These are phyloP conservation scores for Trissolcus basalis DNA, from an alignment of 1,140 invertebrate genomes.

Conservation along the genomic window DNA sequence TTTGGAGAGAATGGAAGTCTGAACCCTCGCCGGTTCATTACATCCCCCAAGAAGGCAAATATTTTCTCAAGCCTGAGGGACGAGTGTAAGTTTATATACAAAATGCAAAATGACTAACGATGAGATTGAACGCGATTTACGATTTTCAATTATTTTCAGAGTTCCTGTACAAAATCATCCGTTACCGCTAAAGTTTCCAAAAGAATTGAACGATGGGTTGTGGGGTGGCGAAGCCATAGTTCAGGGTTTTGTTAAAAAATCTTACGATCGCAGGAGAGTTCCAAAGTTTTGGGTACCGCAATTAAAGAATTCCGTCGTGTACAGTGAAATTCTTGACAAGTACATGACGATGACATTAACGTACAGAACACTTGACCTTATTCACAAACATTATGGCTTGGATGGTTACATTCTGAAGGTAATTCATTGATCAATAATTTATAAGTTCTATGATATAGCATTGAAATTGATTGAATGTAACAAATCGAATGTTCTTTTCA, in stretches of 20 bases:
- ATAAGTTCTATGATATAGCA: constrained; percentile 8
- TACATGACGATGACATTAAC: constrained; percentile 90
- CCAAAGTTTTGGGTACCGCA: constrained; percentile 92
- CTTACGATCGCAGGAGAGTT: constrained; percentile 78
- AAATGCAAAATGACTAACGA: constrained; percentile 78
- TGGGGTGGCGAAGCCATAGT: constrained; percentile 98
- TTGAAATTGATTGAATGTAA: not conserved
- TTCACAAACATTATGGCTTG: constrained; percentile 94
- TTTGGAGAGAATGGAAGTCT: constrained; percentile 90
- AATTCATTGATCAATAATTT: constrained; percentile 28
- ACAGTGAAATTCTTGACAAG: constrained; percentile 94
- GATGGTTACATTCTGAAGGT: constrained; percentile 96
- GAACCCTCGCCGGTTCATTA: constrained; percentile 90
- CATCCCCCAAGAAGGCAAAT: constrained; percentile 84
- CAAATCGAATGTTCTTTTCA: constrained; percentile 65
- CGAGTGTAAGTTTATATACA: constrained; percentile 84
- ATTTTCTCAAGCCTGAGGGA: constrained; percentile 75
- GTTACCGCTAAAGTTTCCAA: constrained; percentile 86
- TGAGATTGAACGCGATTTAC: no score
- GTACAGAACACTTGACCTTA: constrained; percentile 85
- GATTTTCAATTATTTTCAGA: constrained; percentile 67
- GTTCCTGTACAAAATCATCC: constrained; percentile 85
- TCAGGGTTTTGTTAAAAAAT: constrained; percentile 88
- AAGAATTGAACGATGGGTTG: constrained; percentile 89
- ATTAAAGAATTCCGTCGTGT: constrained; percentile 87